Evolutionary conservation across 2,888 invertebrate species (phyloP), one percentile per base, ranked within the genome.

Genomic region (Lasioglossum calceatum): DNA sequence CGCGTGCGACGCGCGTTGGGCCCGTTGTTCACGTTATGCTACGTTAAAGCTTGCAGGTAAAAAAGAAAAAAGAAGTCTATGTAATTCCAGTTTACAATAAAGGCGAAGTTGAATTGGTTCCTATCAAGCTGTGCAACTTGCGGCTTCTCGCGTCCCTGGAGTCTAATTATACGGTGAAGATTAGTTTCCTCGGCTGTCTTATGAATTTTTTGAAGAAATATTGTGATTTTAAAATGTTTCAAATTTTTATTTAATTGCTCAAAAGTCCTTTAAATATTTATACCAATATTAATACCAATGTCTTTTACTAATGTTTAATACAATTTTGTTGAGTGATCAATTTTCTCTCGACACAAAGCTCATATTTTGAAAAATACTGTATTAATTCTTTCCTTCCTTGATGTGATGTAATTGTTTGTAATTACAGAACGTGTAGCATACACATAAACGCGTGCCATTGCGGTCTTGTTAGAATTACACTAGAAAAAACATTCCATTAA

Each of bases 71-170:
- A 42, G 36, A 70, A 79, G 70, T 8, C 44, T 32, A 44, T 47
- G 73, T 75, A 77, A 83, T 83, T 77, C 70, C 58, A 47, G 36
- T 44, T 77, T 72, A 84, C 50, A 74, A 81, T 76, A 54, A 58
- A 67, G 14, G 19, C 36, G 27, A 81, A 78, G 39, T 86, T 73
- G 61, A 79, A 85, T 78, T 81, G 71, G 50, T 42, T 77, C 44
- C 44, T 27, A 1, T 14, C 10, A 50, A 42, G 61, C n/a, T 16
- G 23, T n/a, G 39, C n/a, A 16, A 64, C 42, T 32, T 77, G 44
- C 39, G 19, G 72, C 61, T 77, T 75, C 75, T 82, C 42, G 44
- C 27, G 32, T 27, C 36, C 14, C 4, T 58, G n/a, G 58, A 54
- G 32, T 71, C 5, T 36, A 77, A 81, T 67, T 71, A 61, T 42